Percentiles rank a stretch among this genome's conserved stretches.
phyloP scores from a whole-genome alignment of 2,888 invertebrate species.

The Drosophila suboccidentalis region DNA sequence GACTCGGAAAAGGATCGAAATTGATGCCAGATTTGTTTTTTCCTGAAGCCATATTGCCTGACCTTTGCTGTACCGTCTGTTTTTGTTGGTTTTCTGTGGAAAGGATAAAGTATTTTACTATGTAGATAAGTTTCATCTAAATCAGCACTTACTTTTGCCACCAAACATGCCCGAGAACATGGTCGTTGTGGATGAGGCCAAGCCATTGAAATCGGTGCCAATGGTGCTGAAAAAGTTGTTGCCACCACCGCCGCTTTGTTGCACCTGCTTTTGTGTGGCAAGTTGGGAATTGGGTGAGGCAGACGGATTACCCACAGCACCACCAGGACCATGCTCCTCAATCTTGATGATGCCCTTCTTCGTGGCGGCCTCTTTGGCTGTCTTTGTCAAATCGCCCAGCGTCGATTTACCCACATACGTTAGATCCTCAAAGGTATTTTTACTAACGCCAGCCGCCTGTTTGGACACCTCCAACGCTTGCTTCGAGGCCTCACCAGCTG shows the following conservation, averaged over 20 bases:
- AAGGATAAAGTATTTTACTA: background rate
- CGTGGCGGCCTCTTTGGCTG: constrained; percentile 94
- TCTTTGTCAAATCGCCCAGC: constrained; percentile 95
- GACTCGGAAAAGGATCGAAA: constrained; percentile 92
- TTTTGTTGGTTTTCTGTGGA: constrained; percentile 78
- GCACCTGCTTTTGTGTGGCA: constrained; percentile 86
- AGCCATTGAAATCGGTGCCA: constrained; percentile 96
- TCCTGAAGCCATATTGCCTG: constrained; percentile 18
- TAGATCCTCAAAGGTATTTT: constrained; percentile 94
- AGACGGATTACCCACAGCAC: background rate
- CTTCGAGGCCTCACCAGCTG: constrained; percentile 94
- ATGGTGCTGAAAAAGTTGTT: constrained; percentile 96
- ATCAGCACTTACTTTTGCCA: constrained; percentile 88
- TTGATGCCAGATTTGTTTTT: constrained; percentile 86
- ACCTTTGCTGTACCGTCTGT: constrained; percentile 65
- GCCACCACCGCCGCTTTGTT: constrained; percentile 86
- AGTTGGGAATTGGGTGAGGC: constrained; percentile 74
- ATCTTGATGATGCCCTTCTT: constrained; percentile 93
- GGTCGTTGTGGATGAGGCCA: constrained; percentile 96
- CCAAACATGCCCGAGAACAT: constrained; percentile 98
- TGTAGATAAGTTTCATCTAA: background rate
- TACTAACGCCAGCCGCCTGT: constrained; percentile 94
- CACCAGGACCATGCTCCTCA: constrained; percentile 63
- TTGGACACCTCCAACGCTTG: constrained; percentile 94
- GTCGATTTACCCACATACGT: constrained; percentile 96